Evolutionary conservation across 64 coral and sea anemone genomes (phyloP), one percentile per base, ranked within the genome.

Genomic region (Catalaphyllia jardinei): DNA sequence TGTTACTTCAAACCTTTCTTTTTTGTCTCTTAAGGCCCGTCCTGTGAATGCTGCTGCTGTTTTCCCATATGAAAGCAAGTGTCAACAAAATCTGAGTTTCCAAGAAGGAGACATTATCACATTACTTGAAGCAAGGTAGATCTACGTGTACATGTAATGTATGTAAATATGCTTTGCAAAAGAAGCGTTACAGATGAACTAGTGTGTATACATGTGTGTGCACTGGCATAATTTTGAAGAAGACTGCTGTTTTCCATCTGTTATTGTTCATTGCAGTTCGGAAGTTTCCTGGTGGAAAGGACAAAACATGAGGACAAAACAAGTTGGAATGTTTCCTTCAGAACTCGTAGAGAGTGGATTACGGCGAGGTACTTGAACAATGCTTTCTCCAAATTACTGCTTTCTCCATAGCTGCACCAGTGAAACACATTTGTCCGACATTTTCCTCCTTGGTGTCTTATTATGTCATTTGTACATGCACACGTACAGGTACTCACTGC

Each of bases 201-300:
- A 15, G 15, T 57, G 42, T 46, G 42, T 46, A 46, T 27, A 22
- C 18, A 57, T 64, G 4, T 31, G 10, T 67, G 52, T 86, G n/a
- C 46, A 46, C 49, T 20, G 19, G 54, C 15, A 57, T 57, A 1
- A 16, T 12, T 57, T 57, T 13, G 42, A 20, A 18, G 20, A 28
- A 60, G 7, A 79, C 4, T 89, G 16, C 39, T 61, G 62, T 27
- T 78, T 25, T 12, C 52, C 17, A 84, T 73, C 5, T 64, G 52
- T 19, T 29, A 17, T 18, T 25, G 25, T 20, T 17, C n/a, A 80
- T 60, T 80, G 62, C 31, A 97, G 95, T 74, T 74, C 80, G 28
- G 88, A 97, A 19, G 75, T 73, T 29, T 93, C 95, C 0, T 97
- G 95, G 95, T 97, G 95, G 95, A 71, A 86, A 88, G 95, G 95